These are phyloP conservation scores for Macroteleia sp. DNA, from an alignment of 2,888 invertebrate genomes.

Conservation along the genomic window DNA sequence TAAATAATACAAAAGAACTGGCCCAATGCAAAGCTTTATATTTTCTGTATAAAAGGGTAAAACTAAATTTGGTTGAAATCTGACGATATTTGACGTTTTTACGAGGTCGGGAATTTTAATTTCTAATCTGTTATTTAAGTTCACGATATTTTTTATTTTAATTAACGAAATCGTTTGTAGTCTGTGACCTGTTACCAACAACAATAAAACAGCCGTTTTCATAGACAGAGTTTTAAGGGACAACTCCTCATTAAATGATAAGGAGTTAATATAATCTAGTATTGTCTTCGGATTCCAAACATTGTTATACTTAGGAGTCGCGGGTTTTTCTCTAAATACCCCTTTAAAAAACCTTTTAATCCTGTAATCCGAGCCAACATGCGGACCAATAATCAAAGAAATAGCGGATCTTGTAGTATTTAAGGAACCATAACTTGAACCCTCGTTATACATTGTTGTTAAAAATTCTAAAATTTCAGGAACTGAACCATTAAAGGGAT, in stretches of 20 bases:
- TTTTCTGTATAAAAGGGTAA: constrained; percentile 32
- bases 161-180: constrained; percentile 57
- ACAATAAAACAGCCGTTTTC: constrained; percentile 36
- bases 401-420: constrained; percentile 28
- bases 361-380: constrained; percentile 28
- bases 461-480: constrained; percentile 19
- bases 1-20: constrained; percentile 24
- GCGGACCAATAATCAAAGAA: constrained; percentile 23
- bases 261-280: too few species aligned
- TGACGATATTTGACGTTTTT: constrained; percentile 36
- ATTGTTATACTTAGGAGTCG: constrained; percentile 6
- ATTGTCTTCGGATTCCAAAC: too few species aligned
- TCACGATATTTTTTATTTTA: constrained; percentile 48
- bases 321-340: constrained; percentile 26
- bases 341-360: constrained; percentile 62
- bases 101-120: constrained; percentile 14
- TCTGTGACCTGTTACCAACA: constrained; percentile 50
- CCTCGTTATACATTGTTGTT: constrained; percentile 8
- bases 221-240: constrained; percentile 20
- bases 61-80: constrained; percentile 35
- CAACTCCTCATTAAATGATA: constrained; percentile 21
- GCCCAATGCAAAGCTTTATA: constrained; percentile 35
- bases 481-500: constrained; percentile 7
- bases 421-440: constrained; percentile 14
- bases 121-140: constrained; percentile 16